Evolutionary conservation across 2,888 invertebrate genomes (phyloP), one percentile per base, ranked within the genome.

Genomic region (Chrysina gloriosa): DNA sequence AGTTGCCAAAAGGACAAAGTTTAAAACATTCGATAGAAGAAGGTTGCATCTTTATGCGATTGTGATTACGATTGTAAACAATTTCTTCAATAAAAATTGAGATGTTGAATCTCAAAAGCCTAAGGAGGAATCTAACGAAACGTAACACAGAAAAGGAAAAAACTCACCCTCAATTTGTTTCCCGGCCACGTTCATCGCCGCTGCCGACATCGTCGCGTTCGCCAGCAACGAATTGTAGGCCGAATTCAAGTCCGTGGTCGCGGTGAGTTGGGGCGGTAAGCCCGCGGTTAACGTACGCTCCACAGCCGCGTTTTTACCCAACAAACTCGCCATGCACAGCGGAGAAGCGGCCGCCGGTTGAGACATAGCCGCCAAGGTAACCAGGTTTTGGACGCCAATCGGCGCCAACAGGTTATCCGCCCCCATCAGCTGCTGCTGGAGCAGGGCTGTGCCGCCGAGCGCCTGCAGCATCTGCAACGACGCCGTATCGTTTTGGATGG

Each of bases 301-400:
- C 67, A 77, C 75, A 63, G 72, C 77, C 70, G 76, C 78, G 73
- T 80, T 76, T 76, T 88, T 84, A 73, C 86, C 82, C 82, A 86
- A 73, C 82, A 87, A 82, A 80, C 84, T 83, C 80, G 86, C 80
- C 86, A 87, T 79, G 72, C 83, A 81, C 72, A 84, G 75, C 34
- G 83, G 83, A 19, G 72, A 71, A 11, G 86, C 85, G n/a, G n/a
- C n/a, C n/a, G 86, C 84, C 61, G 83, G 82, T 76, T 88, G 88
- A 73, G 92, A 90, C 88, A 93, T 93, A 52, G 93, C 92, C 65
- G 95, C 95, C 74, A 96, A 86, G 65, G 96, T 94, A 77, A 96
- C 95, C 82, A 96, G 85, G 85, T 95, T 95, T 88, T 96, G 96
- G 86, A 96, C 91, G 78, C 93, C 92, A 84, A 95, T 92, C 65